Base-by-base conservation (phyloP, 2,888 invertebrate genomes). In the Ctenicera cuprea region DNA sequence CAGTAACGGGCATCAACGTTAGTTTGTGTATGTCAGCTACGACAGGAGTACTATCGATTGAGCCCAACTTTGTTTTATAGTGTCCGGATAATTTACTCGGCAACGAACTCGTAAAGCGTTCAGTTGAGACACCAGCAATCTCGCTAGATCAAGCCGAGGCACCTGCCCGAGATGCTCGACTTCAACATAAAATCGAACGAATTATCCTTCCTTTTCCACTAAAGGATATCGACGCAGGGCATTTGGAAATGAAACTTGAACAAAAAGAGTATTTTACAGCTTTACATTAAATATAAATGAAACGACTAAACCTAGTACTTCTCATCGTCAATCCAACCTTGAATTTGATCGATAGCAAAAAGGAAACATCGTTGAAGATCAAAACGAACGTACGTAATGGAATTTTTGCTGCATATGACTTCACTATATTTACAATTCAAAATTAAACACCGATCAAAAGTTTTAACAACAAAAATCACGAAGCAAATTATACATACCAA, bases 41-140 rank as follows among this genome's bases (percentile, higher is more conserved):
- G 76, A 79, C 75, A 75, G 76, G 65, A 69, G 70, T 73, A 74
- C 67, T 78, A 78, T 79, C 78, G 79, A 80, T 80, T 78, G 76
- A 76, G 76, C 73, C 68, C 74, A 76, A 78, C 76, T 78, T 79
- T 78, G 77, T 78, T 78, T 80, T 80, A 79, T 80, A 73, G 79
- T 79, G 77, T 80, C 76, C 77, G 79, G 79, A 79, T 81, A 80
- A 81, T 82, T 81, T 81, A 80, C 78, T 81, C 76, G 78, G 78
- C 79, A 79, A 80, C 78, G 75, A 78, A 77, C 77, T 81, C 82
- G 80, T 82, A 82, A 82, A 82, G 80, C 79, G 80, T 81, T 77
- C 78, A 77, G 63, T 73, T 63, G 71, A 77, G 78, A 77, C 76
- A 76, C 74, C 75, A 73, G 75, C 76, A 79, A 79, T 79, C 79